A percentile compares a stretch with the other conserved stretches of the same genome.
Conservation (phyloP, 2,888 invertebrate genomes). For the Oxyteleia sp. region DNA sequence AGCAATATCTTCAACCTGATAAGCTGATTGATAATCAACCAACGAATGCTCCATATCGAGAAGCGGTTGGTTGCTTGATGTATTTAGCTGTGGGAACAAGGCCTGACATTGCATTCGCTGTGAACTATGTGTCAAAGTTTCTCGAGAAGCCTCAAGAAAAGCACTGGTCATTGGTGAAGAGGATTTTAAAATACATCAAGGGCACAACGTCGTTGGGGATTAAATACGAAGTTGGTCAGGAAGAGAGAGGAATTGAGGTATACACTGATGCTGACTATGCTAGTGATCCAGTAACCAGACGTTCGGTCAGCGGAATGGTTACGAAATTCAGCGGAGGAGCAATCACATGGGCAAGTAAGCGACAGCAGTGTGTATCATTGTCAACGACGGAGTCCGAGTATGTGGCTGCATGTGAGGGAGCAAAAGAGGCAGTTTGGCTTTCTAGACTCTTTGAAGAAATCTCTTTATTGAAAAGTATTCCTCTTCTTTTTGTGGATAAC, state of each 20-base stretch:
- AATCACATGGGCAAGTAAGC: constrained; percentile 55
- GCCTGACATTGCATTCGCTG: constrained; percentile 69
- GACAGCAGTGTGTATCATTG: constrained; percentile 55
- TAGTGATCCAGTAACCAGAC: constrained; percentile 50
- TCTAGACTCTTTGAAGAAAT: too few species aligned
- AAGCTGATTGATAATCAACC: too few species aligned
- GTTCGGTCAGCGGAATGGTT: constrained; percentile 65
- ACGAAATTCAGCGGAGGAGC: constrained; percentile 44
- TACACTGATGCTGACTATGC: constrained; percentile 71
- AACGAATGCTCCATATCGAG: too few species aligned
- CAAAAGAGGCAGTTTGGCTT: constrained; percentile 53
- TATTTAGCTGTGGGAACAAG: constrained; percentile 47
- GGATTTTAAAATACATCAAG: constrained; percentile 63
- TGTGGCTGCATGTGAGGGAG: constrained; percentile 56
- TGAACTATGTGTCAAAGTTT: constrained; percentile 59
- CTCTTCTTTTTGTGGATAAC: constrained; percentile 49
- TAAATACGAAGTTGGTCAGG: constrained; percentile 74
- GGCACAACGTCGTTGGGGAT: constrained; percentile 60
- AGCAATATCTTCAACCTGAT: too few species aligned
- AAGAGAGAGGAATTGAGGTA: constrained; percentile 36
- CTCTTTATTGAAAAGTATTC: constrained; percentile 39
- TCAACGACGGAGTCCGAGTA: constrained; percentile 48
- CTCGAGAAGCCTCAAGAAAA: constrained; percentile 34
- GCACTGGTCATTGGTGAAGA: constrained; percentile 63
- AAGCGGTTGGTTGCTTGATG: constrained; percentile 65